These are phyloP conservation scores for Caenorhabditis sinica DNA, from an alignment of 2,888 invertebrate species.

Conservation along the genomic window DNA sequence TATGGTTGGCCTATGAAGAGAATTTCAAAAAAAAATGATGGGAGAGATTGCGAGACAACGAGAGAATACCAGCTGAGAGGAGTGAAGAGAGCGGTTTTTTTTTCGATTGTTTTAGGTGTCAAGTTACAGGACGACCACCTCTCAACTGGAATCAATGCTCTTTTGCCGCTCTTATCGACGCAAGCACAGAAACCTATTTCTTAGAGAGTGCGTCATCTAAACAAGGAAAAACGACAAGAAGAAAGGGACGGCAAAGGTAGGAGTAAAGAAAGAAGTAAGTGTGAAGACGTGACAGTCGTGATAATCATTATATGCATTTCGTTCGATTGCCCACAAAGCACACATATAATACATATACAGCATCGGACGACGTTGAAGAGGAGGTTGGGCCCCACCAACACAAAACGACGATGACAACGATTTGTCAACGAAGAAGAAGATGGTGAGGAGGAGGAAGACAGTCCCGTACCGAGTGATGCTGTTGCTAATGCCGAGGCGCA, in stretches of 20 bases:
- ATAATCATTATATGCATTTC: constrained; percentile 54
- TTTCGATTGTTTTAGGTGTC: constrained; percentile 50
- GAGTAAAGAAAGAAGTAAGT: not conserved
- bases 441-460: constrained; percentile 37
- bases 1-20: not conserved
- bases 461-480: constrained; percentile 53
- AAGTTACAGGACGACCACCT: constrained; percentile 43
- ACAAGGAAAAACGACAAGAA: constrained; percentile 8
- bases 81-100: constrained; percentile 1
- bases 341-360: constrained; percentile 45
- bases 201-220: constrained; percentile 6
- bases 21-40: not conserved
- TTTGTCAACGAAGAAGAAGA: constrained; percentile 36
- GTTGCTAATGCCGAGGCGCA: constrained; percentile 58
- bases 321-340: constrained; percentile 60
- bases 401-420: constrained; percentile 50
- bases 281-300: constrained; percentile 32
- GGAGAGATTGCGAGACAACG: not conserved
- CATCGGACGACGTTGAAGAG: constrained; percentile 14
- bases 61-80: constrained; percentile 11
- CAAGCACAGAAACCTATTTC: constrained; percentile 12
- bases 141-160: constrained; percentile 42
- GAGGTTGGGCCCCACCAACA: constrained; percentile 35
- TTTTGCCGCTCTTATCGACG: constrained; percentile 30
- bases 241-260: not conserved